Base-by-base conservation (phyloP, 2,888 invertebrate species). In the Bimastos eiseni region DNA sequence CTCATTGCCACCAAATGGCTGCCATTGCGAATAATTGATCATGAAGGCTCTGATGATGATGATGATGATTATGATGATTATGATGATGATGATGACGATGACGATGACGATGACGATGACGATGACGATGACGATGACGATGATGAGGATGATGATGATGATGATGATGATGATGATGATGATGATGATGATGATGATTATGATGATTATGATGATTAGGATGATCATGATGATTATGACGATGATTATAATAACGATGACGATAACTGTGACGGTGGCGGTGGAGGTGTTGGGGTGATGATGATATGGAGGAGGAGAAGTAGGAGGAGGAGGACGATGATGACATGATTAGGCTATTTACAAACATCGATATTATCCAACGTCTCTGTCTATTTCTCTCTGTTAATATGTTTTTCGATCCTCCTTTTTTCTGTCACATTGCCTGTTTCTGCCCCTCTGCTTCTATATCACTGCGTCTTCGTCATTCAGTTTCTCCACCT, bases 191-290 rank as follows among this genome's bases (percentile, higher is more conserved):
- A 55, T 19, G 44, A 44, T 44, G 19, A 44, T n/a, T n/a, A n/a
- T n/a, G 83, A 83, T n/a, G 83, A 83, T n/a, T 17, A 83, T 83
- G 83, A 83, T 83, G 83, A 83, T n/a, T 17, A 83, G 13, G 83
- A 83, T n/a, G 83, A 83, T 83, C n/a, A 83, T 83, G 83, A 83
- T 83, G 83, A 83, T 83, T 17, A 83, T n/a, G 83, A 83, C n/a
- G 83, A 83, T n/a, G 83, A 83, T 70, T 30, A 17, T 13, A n/a
- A 70, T 70, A 8, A 70, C 13, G 70, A 70, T 5, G 70, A n/a
- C 13, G n/a, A n/a, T 70, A n/a, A 30, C n/a, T 4, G n/a, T n/a
- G 70, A 70, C n/a, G 70, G n/a, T n/a, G 70, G 5, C 13, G 70
- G 5, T 11, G 70, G 5, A 8, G n/a, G 5, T 11, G n/a, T 3